Evolutionary conservation across 2,113 vertebrate species (phyloP).

Genomic region (Macquaria ambigua): DNA sequence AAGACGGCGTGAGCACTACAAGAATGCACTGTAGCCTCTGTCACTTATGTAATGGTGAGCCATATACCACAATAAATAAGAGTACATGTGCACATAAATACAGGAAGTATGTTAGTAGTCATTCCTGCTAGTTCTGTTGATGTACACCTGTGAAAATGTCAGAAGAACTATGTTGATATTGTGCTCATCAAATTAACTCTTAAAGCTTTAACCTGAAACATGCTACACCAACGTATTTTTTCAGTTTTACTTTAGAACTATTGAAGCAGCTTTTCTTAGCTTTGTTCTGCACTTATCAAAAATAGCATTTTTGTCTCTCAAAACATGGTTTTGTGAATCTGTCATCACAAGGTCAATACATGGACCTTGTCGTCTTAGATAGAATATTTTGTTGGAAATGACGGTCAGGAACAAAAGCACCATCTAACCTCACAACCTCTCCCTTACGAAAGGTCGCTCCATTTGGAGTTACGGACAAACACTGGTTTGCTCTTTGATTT

Average conservation of each 20-base stretch:
- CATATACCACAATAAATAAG: background rate
- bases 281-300: conserved; percentile 1
- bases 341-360: background rate
- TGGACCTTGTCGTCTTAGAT: background rate
- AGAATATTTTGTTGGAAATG: background rate
- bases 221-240: background rate
- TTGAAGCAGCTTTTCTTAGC: background rate
- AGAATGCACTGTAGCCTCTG: background rate
- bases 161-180: background rate
- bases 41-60: background rate
- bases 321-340: background rate
- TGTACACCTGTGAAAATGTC: background rate
- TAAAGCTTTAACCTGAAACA: background rate
- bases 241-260: too few species aligned
- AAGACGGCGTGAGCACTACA: too few species aligned
- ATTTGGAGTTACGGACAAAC: conserved; percentile 31
- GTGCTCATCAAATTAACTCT: background rate
- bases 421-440: conserved; percentile 25
- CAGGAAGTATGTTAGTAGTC: too few species aligned
- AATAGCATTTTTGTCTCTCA: background rate
- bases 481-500: conserved; percentile 51
- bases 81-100: background rate
- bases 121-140: background rate
- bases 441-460: background rate
- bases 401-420: background rate